Base-by-base conservation (phyloP, 2,888 invertebrate genomes). In the Margaritifera margaritifera region DNA sequence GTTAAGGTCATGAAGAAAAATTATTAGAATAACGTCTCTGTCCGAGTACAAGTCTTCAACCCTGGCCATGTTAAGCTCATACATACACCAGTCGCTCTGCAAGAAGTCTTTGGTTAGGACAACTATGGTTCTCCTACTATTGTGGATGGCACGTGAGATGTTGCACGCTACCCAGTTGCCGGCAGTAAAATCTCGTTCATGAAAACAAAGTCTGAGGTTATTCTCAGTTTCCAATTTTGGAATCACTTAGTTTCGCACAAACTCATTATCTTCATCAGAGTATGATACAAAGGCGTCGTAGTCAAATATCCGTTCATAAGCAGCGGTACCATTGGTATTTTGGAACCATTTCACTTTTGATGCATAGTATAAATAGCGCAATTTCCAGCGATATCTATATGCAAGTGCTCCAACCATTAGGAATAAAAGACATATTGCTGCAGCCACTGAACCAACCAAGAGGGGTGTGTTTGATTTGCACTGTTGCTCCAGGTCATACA, bases 41-140 rank as follows among this genome's bases (percentile, higher is more conserved):
- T 27, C 27, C 6, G 27, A 27, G 31, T 60, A 60, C 20, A 60
- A 19, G 27, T 50, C 42, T 42, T 60, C 60, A 27, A 60, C 42
- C 42, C 60, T 25, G 22, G 60, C 60, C 60, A 60, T 60, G 42
- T 60, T 60, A 19, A 42, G 42, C n/a, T 60, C 60, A 27, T 60
- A 60, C 50, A 60, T 60, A 42, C 60, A 60, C 60, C 60, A 60
- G n/a, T 60, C 27, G 4, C 42, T 31, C 31, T 25, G 15, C 18
- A 60, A 50, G 42, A 31, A 60, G 11, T 60, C 27, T 27, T n/a
- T 5, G 4, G 60, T 25, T 15, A 60, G 20, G 4, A 60, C 31
- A 31, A 60, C 31, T 31, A 60, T 60, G 6, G 31, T 60, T 60
- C 42, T 60, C 60, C 20, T 60, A 50, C 60, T 60, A 19, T 27